A percentile compares a stretch with the other conserved stretches of the same genome.
Evolutionary conservation across 1,140 invertebrate genomes (phyloP).

Genomic region (Drosophila subobscura): DNA sequence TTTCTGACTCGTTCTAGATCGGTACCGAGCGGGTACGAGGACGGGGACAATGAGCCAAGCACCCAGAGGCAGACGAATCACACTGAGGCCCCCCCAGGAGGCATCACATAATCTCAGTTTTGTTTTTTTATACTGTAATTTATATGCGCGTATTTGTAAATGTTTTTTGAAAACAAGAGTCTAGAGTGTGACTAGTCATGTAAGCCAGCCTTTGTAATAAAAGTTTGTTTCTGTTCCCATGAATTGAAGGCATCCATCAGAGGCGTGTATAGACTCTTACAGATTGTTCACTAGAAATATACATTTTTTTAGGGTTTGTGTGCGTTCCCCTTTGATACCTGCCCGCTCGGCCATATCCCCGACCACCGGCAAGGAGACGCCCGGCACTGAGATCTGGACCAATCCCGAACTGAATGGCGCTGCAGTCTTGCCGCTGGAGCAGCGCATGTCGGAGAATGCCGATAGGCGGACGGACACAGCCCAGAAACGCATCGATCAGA

Average conservation of each 20-base stretch:
- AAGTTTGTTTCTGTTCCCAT: conserved; percentile 63
- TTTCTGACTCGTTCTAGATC: conserved; percentile 80
- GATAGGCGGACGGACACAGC: conserved; percentile 70
- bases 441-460: conserved; percentile 73
- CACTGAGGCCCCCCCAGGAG: background rate
- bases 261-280: background rate
- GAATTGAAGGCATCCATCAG: background rate
- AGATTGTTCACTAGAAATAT: background rate
- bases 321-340: conserved; percentile 90
- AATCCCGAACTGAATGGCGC: conserved; percentile 84
- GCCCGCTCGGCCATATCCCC: conserved; percentile 89
- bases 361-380: conserved; percentile 82
- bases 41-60: conserved; percentile 70
- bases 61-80: conserved; percentile 9
- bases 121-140: conserved; percentile 17
- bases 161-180: conserved; percentile 57
- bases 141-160: conserved; percentile 22
- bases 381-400: conserved; percentile 88
- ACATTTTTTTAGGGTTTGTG: too few species aligned
- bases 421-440: conserved; percentile 50
- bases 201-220: conserved; percentile 60
- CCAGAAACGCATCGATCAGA: conserved; percentile 70
- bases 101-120: conserved; percentile 22
- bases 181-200: conserved; percentile 67
- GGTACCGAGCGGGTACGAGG: conserved; percentile 68